These are phyloP conservation scores for Harpagoxenus sublaevis DNA, from an alignment of 2,888 invertebrate genomes.

Conservation along the genomic window DNA sequence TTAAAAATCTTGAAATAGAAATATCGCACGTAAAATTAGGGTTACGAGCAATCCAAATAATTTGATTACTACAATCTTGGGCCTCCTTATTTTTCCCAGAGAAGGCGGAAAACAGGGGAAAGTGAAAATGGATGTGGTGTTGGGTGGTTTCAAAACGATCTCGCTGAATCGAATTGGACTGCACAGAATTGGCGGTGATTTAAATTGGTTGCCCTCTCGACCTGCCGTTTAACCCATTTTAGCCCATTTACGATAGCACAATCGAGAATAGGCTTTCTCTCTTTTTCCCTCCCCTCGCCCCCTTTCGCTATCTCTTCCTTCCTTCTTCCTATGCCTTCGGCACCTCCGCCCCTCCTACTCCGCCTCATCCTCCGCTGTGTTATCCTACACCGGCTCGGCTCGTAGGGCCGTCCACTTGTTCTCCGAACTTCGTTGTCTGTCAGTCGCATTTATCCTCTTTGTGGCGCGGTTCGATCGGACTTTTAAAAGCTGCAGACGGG, in stretches of 20 bases:
- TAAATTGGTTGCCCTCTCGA: slow-evolving; percentile 77
- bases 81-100: no score
- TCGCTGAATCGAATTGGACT: slow-evolving; percentile 67
- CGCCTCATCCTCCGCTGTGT: slow-evolving; percentile 29
- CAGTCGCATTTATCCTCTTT: slow-evolving; percentile 71
- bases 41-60: no score
- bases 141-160: slow-evolving; percentile 69
- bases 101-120: slow-evolving; percentile 12
- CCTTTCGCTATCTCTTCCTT: slow-evolving; percentile 4
- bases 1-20: no score
- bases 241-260: slow-evolving; percentile 76
- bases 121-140: slow-evolving; percentile 28
- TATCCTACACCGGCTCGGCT: neutral
- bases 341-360: slow-evolving; percentile 23
- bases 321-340: slow-evolving; percentile 39
- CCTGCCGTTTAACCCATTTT: slow-evolving; percentile 79
- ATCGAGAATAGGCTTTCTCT: slow-evolving; percentile 58
- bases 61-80: no score
- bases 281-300: neutral
- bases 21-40: no score
- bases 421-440: slow-evolving; percentile 65
- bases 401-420: slow-evolving; percentile 47
- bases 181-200: slow-evolving; percentile 76
- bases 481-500: slow-evolving; percentile 58
- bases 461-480: slow-evolving; percentile 54